Evolutionary conservation across 2,113 vertebrate genomes (phyloP).

Genomic region (Cephalopterus ornatus): DNA sequence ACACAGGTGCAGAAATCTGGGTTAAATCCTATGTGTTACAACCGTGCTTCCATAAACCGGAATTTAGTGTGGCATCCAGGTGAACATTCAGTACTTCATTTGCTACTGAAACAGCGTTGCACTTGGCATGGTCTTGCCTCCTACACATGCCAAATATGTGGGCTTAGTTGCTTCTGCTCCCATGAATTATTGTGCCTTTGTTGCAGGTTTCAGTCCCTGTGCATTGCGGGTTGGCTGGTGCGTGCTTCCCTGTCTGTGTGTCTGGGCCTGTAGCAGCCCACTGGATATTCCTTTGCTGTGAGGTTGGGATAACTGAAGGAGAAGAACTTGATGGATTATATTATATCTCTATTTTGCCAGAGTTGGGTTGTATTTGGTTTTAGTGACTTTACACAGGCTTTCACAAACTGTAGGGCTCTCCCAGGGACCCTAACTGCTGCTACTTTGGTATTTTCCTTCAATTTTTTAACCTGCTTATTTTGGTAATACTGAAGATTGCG

Average conservation of each 20-base stretch:
- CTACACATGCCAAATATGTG: not conserved
- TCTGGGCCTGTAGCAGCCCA: accelerated
- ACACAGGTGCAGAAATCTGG: not conserved
- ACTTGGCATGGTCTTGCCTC: not conserved
- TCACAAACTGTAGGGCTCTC: not conserved
- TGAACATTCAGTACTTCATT: not conserved
- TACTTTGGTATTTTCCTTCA: not conserved
- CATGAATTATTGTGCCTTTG: not conserved
- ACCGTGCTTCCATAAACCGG: not conserved
- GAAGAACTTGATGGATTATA: not conserved
- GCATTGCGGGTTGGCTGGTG: accelerated
- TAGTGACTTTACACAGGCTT: not conserved
- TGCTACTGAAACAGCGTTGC: not conserved
- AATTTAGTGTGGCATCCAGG: not conserved
- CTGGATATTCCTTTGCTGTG: not conserved
- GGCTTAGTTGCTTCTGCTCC: not conserved
- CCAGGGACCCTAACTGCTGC: not conserved
- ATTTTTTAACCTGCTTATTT: not conserved
- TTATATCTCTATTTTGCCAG: not conserved
- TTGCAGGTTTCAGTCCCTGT: not conserved
- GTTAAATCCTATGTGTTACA: not conserved
- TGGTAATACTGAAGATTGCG: not conserved
- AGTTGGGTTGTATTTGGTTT: not conserved
- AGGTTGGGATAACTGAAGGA: not conserved
- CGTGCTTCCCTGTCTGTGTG: accelerated